Percentiles rank a stretch among this genome's conserved stretches.
These are phyloP conservation scores for Diorhabda elongata DNA, from an alignment of 1,140 invertebrate genomes.

Conservation along the genomic window DNA sequence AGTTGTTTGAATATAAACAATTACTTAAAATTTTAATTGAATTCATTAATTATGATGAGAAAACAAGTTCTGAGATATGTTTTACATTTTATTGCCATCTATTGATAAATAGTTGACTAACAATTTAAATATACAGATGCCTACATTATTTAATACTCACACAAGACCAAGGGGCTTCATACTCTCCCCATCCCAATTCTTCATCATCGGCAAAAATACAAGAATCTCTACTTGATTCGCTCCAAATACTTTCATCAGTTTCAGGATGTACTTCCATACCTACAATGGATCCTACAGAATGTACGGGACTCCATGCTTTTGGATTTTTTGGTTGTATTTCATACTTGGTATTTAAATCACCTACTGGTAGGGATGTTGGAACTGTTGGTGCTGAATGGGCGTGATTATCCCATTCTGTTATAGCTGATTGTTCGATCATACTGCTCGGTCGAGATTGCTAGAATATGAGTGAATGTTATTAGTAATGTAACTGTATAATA, in stretches of 20 bases:
- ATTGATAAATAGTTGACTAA: too few relatives aligned
- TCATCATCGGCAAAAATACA: constrained; percentile 75
- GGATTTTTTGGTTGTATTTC: constrained; percentile 60
- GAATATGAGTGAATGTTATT: not conserved
- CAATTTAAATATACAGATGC: not conserved
- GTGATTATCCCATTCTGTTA: constrained; percentile 57
- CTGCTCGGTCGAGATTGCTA: constrained; percentile 47
- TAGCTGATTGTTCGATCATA: constrained; percentile 48
- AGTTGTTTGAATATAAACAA: too few relatives aligned
- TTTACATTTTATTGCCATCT: too few relatives aligned
- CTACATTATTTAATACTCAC: constrained; percentile 42
- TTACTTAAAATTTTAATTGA: too few relatives aligned
- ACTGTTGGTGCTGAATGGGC: constrained; percentile 57
- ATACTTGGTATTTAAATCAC: constrained; percentile 46
- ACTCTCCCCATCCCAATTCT: constrained; percentile 68
- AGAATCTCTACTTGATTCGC: constrained; percentile 64
- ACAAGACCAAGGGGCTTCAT: constrained; percentile 71
- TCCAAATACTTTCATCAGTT: constrained; percentile 73
- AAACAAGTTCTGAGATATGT: too few relatives aligned
- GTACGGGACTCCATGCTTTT: constrained; percentile 76
- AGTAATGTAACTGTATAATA: not conserved
- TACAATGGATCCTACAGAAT: constrained; percentile 73
- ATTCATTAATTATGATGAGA: too few relatives aligned
- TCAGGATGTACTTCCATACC: constrained; percentile 77
- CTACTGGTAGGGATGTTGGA: constrained; percentile 41